Percentiles rank a stretch among this genome's conserved stretches.
Evolutionary conservation across 2,888 invertebrate species (phyloP).

Genomic region (Apodemia zela): DNA sequence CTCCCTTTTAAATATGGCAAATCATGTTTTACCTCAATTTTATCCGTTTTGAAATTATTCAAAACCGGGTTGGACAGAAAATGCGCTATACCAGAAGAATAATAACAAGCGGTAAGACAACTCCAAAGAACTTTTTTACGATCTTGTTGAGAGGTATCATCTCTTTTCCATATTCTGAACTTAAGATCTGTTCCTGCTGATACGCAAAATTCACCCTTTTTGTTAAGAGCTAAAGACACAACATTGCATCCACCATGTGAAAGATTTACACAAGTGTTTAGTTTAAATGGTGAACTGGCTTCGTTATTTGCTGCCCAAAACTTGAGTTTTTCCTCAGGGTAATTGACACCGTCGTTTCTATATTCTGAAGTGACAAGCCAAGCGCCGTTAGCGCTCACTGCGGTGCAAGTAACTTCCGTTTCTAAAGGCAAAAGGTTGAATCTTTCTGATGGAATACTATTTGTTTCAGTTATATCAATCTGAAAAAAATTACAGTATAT

Average conservation of each 20-base stretch:
- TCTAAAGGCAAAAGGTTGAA: constrained; percentile 65
- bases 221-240: constrained; percentile 56
- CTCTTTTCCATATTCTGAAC: constrained; percentile 63
- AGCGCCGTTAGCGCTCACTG: constrained; percentile 55
- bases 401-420: constrained; percentile 66
- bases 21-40: constrained; percentile 31
- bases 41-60: constrained; percentile 54
- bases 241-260: constrained; percentile 69
- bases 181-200: constrained; percentile 68
- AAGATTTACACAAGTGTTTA: constrained; percentile 66
- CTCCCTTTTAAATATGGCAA: constrained; percentile 48
- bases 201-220: constrained; percentile 62
- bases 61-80: constrained; percentile 53
- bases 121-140: constrained; percentile 47
- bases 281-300: constrained; percentile 47
- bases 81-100: constrained; percentile 60
- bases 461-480: constrained; percentile 70
- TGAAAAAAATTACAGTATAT: constrained; percentile 37
- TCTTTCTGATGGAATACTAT: constrained; percentile 60
- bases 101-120: constrained; percentile 69
- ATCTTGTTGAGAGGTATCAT: constrained; percentile 39
- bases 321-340: constrained; percentile 68
- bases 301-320: constrained; percentile 55
- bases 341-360: constrained; percentile 61
- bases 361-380: constrained; percentile 73